phyloP scores from a whole-genome alignment of 1,140 invertebrate species.

The Oncopeltus fasciatus region DNA sequence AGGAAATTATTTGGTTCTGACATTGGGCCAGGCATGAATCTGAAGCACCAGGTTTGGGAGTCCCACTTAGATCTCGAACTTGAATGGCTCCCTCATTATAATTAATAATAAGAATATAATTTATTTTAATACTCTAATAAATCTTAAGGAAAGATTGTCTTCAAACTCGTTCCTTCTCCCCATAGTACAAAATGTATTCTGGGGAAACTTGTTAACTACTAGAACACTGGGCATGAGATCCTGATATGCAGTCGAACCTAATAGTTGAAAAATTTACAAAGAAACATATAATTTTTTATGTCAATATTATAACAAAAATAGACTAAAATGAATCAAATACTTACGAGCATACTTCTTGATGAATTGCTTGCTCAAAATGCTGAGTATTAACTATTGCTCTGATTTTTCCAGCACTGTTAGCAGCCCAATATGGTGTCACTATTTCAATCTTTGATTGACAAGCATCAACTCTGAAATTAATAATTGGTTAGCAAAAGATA shows the following conservation, averaged over 20 bases:
- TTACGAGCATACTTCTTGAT: constrained; percentile 85
- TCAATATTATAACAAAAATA: neutral
- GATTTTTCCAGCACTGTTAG: constrained; percentile 78
- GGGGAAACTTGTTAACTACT: too few species aligned
- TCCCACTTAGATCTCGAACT: too few species aligned
- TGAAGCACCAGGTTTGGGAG: too few species aligned
- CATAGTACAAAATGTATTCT: too few species aligned
- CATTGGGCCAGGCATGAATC: too few species aligned
- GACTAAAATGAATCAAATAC: constrained; percentile 25
- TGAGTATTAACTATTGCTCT: constrained; percentile 85
- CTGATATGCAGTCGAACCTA: neutral
- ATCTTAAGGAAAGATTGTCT: too few species aligned
- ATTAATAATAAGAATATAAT: too few species aligned
- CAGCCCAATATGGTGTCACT: constrained; percentile 84
- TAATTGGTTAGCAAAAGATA: neutral
- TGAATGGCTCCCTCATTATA: too few species aligned
- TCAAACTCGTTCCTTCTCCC: too few species aligned
- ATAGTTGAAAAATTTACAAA: neutral
- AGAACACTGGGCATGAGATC: too few species aligned
- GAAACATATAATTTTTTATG: neutral
- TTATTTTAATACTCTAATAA: too few species aligned
- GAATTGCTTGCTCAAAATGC: constrained; percentile 87
- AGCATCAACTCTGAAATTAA: constrained; percentile 54
- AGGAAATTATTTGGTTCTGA: too few species aligned
- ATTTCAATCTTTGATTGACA: constrained; percentile 88